phyloP scores from a whole-genome alignment of 2,797 vertebrate genomes.

The Podarcis lilfordi region DNA sequence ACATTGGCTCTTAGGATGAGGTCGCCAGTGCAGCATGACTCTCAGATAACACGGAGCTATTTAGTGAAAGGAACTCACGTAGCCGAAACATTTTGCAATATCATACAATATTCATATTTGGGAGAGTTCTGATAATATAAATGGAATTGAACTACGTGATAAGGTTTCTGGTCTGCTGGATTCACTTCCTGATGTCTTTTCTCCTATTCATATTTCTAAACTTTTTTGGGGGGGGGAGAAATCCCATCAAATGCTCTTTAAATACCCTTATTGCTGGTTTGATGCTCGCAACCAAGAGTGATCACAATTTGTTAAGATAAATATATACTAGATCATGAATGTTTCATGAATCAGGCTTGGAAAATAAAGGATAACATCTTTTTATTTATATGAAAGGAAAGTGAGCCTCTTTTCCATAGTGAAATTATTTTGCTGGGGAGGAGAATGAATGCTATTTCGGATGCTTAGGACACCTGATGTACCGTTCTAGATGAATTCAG shows the following conservation, averaged over 20 bases:
- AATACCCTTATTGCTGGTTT: slow-evolving; percentile 66
- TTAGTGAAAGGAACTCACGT: slow-evolving; percentile 41
- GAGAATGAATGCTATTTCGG: slow-evolving; percentile 59
- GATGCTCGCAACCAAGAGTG: slow-evolving; percentile 58
- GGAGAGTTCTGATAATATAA: slow-evolving; percentile 48
- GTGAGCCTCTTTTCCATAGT: slow-evolving; percentile 59
- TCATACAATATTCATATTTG: slow-evolving; percentile 58
- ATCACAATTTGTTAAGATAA: slow-evolving; percentile 58
- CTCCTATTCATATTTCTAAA: slow-evolving; percentile 46
- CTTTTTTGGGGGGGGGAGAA: slow-evolving; percentile 41
- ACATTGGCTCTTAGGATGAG: slow-evolving; percentile 36
- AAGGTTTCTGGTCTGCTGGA: slow-evolving; percentile 60
- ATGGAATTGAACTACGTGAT: slow-evolving; percentile 59
- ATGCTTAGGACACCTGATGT: slow-evolving; percentile 59
- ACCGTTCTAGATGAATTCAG: slow-evolving; percentile 55
- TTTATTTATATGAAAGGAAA: slow-evolving; percentile 53
- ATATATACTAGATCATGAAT: slow-evolving; percentile 70
- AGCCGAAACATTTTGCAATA: slow-evolving; percentile 53
- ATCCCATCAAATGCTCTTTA: slow-evolving; percentile 61
- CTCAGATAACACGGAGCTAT: slow-evolving; percentile 27
- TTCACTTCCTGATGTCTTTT: slow-evolving; percentile 61
- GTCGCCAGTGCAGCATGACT: slow-evolving; percentile 34
- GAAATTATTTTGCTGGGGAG: slow-evolving; percentile 65
- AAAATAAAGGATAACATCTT: slow-evolving; percentile 72
- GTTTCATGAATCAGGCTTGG: slow-evolving; percentile 67